Evolutionary conservation across 2,797 vertebrate species (phyloP).

Genomic region (Sebastes baramenuke): DNA sequence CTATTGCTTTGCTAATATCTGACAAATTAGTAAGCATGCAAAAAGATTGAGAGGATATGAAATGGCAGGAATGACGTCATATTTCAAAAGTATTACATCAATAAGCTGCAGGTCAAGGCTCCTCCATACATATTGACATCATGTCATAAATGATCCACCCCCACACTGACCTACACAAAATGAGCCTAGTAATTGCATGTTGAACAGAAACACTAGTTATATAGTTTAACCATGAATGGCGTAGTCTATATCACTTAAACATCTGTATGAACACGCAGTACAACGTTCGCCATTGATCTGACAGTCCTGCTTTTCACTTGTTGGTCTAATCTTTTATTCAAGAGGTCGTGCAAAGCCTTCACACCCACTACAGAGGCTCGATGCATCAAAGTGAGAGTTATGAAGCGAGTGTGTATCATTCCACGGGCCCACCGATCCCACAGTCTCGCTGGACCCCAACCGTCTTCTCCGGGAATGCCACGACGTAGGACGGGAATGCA

Average conservation of each 20-base stretch:
- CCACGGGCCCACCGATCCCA: slow-evolving; percentile 17
- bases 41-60: background rate
- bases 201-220: slow-evolving; percentile 19
- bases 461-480: slow-evolving; percentile 71
- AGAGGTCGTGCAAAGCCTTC: slow-evolving; percentile 42
- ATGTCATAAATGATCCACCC: background rate
- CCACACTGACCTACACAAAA: slow-evolving; percentile 8
- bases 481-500: slow-evolving; percentile 76
- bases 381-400: background rate
- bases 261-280: slow-evolving; percentile 11
- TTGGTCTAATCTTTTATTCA: slow-evolving; percentile 58
- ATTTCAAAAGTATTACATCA: background rate
- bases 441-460: slow-evolving; percentile 33
- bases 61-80: background rate
- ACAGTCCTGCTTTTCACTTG: slow-evolving; percentile 14
- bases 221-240: slow-evolving; percentile 16
- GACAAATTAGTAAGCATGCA: background rate
- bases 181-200: background rate
- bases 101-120: background rate
- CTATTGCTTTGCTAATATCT: background rate
- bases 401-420: slow-evolving; percentile 24
- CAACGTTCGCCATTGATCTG: slow-evolving; percentile 22
- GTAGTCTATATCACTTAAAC: slow-evolving; percentile 17
- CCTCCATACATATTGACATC: background rate
- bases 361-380: slow-evolving; percentile 9